Percentiles rank a stretch among this genome's conserved stretches.
These are phyloP conservation scores for Drosophila prosaltans DNA, from an alignment of 1,140 invertebrate genomes.

Conservation along the genomic window DNA sequence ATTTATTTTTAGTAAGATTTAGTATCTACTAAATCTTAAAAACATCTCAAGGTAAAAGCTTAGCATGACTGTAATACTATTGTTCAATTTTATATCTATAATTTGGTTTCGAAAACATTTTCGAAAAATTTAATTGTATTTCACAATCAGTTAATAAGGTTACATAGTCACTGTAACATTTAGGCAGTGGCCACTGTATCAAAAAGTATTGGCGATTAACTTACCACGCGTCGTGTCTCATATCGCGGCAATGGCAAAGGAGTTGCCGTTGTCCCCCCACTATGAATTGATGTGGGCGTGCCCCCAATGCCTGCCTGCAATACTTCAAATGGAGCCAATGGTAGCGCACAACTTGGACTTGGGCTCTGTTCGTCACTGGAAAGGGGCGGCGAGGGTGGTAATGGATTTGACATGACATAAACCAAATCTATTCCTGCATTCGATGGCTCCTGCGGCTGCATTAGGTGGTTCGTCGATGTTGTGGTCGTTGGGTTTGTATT, in stretches of 20 bases:
- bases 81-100: no score
- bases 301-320: slow-evolving; percentile 33
- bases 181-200: slow-evolving; percentile 12
- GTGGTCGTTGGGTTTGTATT: background rate
- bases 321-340: slow-evolving; percentile 61
- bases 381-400: slow-evolving; percentile 61
- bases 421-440: slow-evolving; percentile 66
- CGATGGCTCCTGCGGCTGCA: slow-evolving; percentile 27
- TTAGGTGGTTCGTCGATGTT: slow-evolving; percentile 16
- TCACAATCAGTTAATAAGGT: no score
- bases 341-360: slow-evolving; percentile 32
- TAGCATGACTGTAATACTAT: no score
- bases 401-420: slow-evolving; percentile 73
- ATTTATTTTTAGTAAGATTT: no score
- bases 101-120: no score
- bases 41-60: no score
- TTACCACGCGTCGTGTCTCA: slow-evolving; percentile 75
- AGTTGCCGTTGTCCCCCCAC: slow-evolving; percentile 13
- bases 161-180: background rate
- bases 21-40: no score
- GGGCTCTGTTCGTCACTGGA: slow-evolving; percentile 51
- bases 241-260: slow-evolving; percentile 47
- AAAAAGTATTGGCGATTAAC: slow-evolving; percentile 54
- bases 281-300: slow-evolving; percentile 24
- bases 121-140: no score